Conservation (phyloP, 2,797 vertebrate species). For the Falco cherrug region DNA sequence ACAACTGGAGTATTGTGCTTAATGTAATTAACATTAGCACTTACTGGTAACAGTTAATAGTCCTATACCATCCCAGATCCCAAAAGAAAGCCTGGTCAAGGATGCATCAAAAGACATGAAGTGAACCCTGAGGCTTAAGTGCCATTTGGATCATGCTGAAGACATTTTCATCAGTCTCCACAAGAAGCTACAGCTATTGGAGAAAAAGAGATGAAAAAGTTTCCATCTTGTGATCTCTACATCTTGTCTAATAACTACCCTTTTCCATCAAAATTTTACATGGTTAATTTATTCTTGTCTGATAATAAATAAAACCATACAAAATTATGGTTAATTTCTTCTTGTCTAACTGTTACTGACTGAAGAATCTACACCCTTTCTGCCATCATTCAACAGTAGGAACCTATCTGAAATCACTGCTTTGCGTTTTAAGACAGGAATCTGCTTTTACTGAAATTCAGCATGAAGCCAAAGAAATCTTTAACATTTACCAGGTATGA, state of each 20-base stretch:
- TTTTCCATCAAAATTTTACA: not conserved
- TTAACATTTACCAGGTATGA: not conserved
- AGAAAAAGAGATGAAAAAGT: not conserved
- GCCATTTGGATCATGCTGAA: not conserved
- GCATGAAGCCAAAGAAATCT: not conserved
- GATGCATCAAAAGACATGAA: conserved; percentile 6
- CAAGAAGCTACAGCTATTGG: not conserved
- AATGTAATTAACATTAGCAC: conserved; percentile 55
- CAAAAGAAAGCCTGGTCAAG: conserved; percentile 43
- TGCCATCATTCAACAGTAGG: not conserved
- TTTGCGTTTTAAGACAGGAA: not conserved
- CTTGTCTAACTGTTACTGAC: not conserved
- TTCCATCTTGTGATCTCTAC: not conserved
- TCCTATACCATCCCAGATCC: conserved; percentile 24
- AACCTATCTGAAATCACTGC: not conserved
- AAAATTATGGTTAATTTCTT: not conserved
- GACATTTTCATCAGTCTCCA: conserved; percentile 4
- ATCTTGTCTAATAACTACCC: not conserved
- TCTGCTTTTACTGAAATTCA: not conserved
- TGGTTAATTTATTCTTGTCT: no score
- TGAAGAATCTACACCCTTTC: not conserved
- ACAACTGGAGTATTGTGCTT: conserved; percentile 45
- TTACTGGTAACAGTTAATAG: conserved; percentile 36
- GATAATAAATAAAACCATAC: no score
- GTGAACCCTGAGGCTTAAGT: conserved; percentile 11